Evolutionary conservation across 2,797 vertebrate species (phyloP).

Genomic region (Neosilurus hyrtlii): DNA sequence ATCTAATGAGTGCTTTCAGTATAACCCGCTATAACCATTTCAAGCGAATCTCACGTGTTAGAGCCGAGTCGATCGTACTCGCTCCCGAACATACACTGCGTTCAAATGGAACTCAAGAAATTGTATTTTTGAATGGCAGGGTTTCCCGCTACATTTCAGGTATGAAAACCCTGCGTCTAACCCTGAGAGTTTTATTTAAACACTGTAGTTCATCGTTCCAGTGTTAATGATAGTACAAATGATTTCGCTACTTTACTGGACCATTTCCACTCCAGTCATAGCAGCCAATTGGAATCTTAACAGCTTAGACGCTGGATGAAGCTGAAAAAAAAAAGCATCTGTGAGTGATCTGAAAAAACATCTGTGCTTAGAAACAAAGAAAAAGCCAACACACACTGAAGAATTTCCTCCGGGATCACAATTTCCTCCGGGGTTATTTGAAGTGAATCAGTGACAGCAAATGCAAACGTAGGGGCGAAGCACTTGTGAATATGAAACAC

Average conservation of each 20-base stretch:
- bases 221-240: constrained; percentile 18
- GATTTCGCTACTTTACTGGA: constrained; percentile 27
- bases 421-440: neutral
- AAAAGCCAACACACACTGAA: constrained; percentile 42
- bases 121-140: no score
- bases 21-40: no score
- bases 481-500: constrained; percentile 43
- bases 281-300: constrained; percentile 31
- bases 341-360: constrained; percentile 39
- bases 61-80: no score
- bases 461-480: constrained; percentile 25
- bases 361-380: constrained; percentile 41
- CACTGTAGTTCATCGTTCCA: neutral
- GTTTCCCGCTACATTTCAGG: no score
- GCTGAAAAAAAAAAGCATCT: constrained; percentile 36
- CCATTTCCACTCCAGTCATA: constrained; percentile 36
- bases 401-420: no score
- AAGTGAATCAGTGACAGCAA: constrained; percentile 51
- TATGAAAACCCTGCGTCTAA: no score
- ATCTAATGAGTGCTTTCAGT: no score
- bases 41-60: no score
- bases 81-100: no score
- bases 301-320: constrained; percentile 20
- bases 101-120: no score
- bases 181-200: no score